A percentile compares a stretch with the other conserved stretches of the same genome.
These are phyloP conservation scores for Aspidapion aeneum DNA, from an alignment of 2,888 invertebrate species.

Conservation along the genomic window DNA sequence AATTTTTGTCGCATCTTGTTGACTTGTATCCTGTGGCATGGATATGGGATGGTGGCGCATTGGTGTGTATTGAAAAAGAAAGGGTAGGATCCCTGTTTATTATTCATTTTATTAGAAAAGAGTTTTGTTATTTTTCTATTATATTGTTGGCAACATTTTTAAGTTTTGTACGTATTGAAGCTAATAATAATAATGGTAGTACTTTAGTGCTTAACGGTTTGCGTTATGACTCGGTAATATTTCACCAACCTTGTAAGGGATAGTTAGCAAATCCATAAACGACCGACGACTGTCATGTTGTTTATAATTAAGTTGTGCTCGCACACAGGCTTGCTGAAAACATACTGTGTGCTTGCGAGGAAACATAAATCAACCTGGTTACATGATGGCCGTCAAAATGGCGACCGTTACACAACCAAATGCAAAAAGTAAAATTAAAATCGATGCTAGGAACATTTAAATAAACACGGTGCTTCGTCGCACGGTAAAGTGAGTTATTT, in stretches of 20 bases:
- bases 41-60: too few relatives aligned
- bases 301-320: slow-evolving; percentile 21
- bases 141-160: too few relatives aligned
- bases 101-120: too few relatives aligned
- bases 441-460: slow-evolving; percentile 5
- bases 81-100: too few relatives aligned
- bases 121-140: too few relatives aligned
- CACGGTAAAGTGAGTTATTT: too few relatives aligned
- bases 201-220: too few relatives aligned
- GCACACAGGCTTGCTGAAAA: slow-evolving; percentile 8
- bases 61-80: too few relatives aligned
- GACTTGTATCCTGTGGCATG: too few relatives aligned
- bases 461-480: slow-evolving; percentile 1
- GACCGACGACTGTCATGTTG: slow-evolving; percentile 14
- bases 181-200: too few relatives aligned
- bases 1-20: too few relatives aligned
- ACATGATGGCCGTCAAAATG: slow-evolving; percentile 17
- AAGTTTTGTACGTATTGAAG: too few relatives aligned
- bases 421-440: not conserved
- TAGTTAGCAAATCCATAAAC: not conserved
- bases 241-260: not conserved
- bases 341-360: slow-evolving; percentile 11
- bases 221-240: not conserved
- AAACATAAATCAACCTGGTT: slow-evolving; percentile 20
- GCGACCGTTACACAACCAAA: slow-evolving; percentile 5